These are phyloP conservation scores for Dyspetes luteomarginatus DNA, from an alignment of 2,888 invertebrate species.

Conservation along the genomic window DNA sequence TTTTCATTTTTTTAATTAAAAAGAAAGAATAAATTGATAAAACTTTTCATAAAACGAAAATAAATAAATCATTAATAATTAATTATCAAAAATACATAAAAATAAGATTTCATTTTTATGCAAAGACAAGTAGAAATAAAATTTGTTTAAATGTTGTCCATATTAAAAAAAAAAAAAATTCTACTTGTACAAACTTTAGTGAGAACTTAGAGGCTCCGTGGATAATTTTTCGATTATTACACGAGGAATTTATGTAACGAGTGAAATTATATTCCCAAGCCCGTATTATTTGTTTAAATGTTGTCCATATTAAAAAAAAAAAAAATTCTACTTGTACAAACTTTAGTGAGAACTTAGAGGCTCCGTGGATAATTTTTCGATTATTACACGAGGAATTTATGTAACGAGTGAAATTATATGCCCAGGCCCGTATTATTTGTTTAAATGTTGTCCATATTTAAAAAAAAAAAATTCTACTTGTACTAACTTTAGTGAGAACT, in stretches of 20 bases:
- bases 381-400: background rate
- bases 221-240: background rate
- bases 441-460: background rate
- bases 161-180: background rate
- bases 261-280: no score
- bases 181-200: background rate
- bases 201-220: background rate
- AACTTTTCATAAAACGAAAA: no score
- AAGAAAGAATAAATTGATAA: no score
- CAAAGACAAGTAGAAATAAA: background rate
- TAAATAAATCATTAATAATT: no score
- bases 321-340: background rate
- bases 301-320: background rate
- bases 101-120: background rate
- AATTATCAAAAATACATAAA: background rate
- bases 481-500: background rate
- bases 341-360: background rate
- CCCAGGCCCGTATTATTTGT: no score
- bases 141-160: background rate
- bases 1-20: no score
- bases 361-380: background rate
- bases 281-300: background rate
- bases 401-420: constrained; percentile 9
- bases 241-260: background rate
- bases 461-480: background rate